These are phyloP conservation scores for Austrofundulus limnaeus DNA, from an alignment of 2,113 vertebrate species.

Conservation along the genomic window DNA sequence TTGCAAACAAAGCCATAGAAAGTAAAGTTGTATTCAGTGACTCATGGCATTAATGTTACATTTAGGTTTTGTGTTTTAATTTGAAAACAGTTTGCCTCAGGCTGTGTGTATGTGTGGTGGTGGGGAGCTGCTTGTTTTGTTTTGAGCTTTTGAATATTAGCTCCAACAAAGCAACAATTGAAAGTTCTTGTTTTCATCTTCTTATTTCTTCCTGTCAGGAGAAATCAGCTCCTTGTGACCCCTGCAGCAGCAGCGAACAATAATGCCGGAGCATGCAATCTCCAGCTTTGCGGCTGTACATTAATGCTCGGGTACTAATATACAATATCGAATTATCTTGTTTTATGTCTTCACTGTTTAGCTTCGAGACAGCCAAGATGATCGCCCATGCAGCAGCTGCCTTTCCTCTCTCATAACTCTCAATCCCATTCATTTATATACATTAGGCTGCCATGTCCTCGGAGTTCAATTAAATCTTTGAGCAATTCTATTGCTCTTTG, in stretches of 20 bases:
- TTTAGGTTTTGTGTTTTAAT: conserved; percentile 2
- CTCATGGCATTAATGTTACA: not conserved
- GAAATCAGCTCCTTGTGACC: conserved; percentile 39
- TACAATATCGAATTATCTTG: conserved; percentile 63
- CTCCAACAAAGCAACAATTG: conserved; percentile 23
- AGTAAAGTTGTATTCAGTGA: not conserved
- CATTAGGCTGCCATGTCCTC: conserved; percentile 69
- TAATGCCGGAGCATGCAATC: conserved; percentile 19
- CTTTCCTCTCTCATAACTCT: conserved; percentile 41
- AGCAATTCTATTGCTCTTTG: conserved; percentile 60
- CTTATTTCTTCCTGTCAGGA: conserved; percentile 48
- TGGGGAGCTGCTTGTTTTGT: not conserved
- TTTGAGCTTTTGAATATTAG: conserved; percentile 27
- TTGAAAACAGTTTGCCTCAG: not conserved
- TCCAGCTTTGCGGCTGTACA: conserved; percentile 39
- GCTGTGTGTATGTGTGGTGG: too few relatives aligned
- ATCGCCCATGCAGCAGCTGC: conserved; percentile 29
- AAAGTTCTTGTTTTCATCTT: conserved; percentile 33
- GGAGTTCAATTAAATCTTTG: conserved; percentile 70
- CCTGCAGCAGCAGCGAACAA: conserved; percentile 41
- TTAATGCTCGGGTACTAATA: conserved; percentile 52
- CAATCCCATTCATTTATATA: conserved; percentile 65
- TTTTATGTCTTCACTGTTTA: conserved; percentile 56
- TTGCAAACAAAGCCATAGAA: not conserved
- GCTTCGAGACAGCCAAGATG: conserved; percentile 45